phyloP scores from a whole-genome alignment of 2,888 invertebrate species.

The Scaptomyza tumidula region DNA sequence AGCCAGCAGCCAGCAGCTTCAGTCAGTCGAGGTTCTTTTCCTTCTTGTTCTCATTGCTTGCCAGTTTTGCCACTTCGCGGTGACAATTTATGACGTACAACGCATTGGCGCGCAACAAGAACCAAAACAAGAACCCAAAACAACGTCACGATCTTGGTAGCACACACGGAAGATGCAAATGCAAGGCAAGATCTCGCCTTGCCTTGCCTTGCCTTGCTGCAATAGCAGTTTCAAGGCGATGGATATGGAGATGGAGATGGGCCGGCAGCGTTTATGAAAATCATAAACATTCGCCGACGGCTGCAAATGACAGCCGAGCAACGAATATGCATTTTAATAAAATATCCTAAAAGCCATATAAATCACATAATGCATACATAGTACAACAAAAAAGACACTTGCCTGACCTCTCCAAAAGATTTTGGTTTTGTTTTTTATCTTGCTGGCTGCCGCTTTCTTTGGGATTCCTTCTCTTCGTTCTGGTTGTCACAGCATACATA shows the following conservation, averaged over 20 bases:
- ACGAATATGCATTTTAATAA: constrained; percentile 85
- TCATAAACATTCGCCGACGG: constrained; percentile 83
- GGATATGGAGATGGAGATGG: constrained; percentile 16
- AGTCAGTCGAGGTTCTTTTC: not conserved
- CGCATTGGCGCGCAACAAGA: constrained; percentile 45
- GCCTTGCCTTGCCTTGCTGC: too few relatives aligned
- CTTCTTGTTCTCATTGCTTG: not conserved
- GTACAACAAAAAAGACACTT: constrained; percentile 8
- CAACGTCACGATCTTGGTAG: constrained; percentile 48
- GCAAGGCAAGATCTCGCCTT: constrained; percentile 5
- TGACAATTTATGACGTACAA: constrained; percentile 83
- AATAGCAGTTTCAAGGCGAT: too few relatives aligned
- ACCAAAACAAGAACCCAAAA: constrained; percentile 19
- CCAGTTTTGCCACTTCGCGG: constrained; percentile 60
- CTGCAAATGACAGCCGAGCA: constrained; percentile 84
- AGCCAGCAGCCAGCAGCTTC: constrained; percentile 1
- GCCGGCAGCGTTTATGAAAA: constrained; percentile 83
- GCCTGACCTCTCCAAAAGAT: constrained; percentile 1
- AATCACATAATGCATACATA: constrained; percentile 76
- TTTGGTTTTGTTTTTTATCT: constrained; percentile 2
- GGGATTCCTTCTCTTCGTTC: not conserved
- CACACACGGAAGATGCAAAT: constrained; percentile 35
- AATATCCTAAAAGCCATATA: constrained; percentile 85
- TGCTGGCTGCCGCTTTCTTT: not conserved
- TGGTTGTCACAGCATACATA: constrained; percentile 8